Conservation (phyloP, 1,140 invertebrate species). For the Sitobion miscanthi region DNA sequence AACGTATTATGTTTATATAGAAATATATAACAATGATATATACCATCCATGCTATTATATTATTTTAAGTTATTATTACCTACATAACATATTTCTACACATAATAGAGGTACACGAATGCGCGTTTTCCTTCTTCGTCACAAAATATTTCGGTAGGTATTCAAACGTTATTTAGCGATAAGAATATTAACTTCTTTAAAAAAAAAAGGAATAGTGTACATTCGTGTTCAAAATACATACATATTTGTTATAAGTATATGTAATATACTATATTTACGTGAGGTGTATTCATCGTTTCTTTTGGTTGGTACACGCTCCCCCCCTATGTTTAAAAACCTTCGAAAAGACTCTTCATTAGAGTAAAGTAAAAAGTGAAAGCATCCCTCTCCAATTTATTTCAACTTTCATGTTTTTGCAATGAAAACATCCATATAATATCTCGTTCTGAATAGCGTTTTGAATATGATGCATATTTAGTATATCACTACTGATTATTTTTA, state of each 20-base stretch:
- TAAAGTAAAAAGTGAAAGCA: background rate
- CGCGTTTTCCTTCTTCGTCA: background rate
- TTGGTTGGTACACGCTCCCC: background rate
- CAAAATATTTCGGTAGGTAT: background rate
- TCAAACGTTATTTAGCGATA: background rate
- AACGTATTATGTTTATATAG: background rate
- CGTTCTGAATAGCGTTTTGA: background rate
- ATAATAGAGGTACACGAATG: background rate
- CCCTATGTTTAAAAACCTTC: background rate
- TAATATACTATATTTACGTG: conserved; percentile 13
- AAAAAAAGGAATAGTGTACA: background rate
- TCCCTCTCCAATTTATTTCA: background rate
- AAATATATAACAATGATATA: background rate
- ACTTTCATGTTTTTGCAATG: background rate
- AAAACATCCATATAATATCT: background rate
- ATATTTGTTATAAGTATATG: background rate
- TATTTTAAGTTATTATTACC: background rate
- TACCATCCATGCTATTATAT: background rate
- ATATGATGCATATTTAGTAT: background rate
- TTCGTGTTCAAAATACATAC: background rate
- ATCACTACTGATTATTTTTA: background rate
- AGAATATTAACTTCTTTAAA: background rate
- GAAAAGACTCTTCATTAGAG: background rate
- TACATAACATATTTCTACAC: background rate
- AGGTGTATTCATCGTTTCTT: background rate